phyloP scores from a whole-genome alignment of 2,797 vertebrate genomes.

The Bradypodion ventrale region DNA sequence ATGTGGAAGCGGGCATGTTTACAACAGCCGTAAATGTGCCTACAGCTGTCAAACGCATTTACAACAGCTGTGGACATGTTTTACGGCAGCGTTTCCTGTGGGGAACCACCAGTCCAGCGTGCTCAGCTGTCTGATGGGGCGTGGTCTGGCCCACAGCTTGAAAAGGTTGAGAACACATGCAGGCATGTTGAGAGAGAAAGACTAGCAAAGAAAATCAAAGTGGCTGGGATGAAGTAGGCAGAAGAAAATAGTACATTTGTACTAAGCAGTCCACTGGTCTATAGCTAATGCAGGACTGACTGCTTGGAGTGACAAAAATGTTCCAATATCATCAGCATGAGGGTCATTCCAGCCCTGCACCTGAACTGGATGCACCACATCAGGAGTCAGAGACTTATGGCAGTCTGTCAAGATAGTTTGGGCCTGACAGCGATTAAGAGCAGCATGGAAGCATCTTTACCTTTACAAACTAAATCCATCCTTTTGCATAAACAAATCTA shows the following conservation, averaged over 20 bases:
- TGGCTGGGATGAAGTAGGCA: background rate
- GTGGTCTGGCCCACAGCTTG: no score
- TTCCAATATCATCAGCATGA: background rate
- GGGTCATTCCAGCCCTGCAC: background rate
- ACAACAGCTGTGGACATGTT: no score
- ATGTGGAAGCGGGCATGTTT: no score
- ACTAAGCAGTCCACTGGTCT: background rate
- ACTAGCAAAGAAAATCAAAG: background rate
- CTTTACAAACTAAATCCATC: background rate
- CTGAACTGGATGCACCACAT: background rate
- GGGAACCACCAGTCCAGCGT: no score
- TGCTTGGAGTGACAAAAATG: background rate
- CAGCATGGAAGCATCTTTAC: background rate
- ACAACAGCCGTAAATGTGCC: no score
- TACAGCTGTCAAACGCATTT: no score
- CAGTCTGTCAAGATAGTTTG: no score
- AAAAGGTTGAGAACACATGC: no score
- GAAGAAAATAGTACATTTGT: background rate
- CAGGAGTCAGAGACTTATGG: no score
- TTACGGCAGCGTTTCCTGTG: no score
- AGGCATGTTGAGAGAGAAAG: background rate
- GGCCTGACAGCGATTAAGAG: no score
- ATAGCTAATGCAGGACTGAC: background rate
- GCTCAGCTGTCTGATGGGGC: no score
- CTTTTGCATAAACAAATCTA: background rate